Conservation (phyloP, 2,797 vertebrate species). For the Peromyscus nudipes region DNA sequence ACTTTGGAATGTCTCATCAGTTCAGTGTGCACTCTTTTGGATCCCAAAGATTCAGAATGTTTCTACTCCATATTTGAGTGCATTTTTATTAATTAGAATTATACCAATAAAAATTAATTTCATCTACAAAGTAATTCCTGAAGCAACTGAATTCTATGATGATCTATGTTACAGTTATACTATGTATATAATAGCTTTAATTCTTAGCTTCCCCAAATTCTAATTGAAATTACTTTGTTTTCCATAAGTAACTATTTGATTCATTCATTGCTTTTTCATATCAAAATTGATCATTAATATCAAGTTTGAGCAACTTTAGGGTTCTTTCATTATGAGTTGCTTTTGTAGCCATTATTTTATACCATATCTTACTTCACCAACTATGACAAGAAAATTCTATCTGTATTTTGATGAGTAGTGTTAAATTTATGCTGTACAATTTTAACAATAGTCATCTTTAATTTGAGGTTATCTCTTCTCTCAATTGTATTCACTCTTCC, state of each 20-base stretch:
- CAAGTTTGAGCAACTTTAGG: constrained; percentile 11
- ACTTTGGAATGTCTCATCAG: neutral
- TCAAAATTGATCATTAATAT: neutral
- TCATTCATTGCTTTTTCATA: constrained; percentile 9
- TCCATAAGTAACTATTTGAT: constrained; percentile 35
- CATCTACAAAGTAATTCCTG: constrained; percentile 44
- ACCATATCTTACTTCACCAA: constrained; percentile 30
- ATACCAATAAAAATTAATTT: constrained; percentile 50
- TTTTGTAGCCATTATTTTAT: constrained; percentile 47
- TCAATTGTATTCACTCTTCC: neutral
- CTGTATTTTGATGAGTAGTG: constrained; percentile 30
- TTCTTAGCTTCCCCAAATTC: constrained; percentile 45
- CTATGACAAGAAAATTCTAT: constrained; percentile 8
- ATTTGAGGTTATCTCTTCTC: constrained; percentile 21
- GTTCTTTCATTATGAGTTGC: constrained; percentile 4
- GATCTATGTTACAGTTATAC: neutral
- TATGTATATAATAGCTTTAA: neutral
- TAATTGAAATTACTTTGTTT: constrained; percentile 42
- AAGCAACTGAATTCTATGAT: constrained; percentile 49
- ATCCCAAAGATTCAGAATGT: constrained; percentile 27
- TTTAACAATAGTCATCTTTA: constrained; percentile 42
- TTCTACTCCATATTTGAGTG: constrained; percentile 11
- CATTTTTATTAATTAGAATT: constrained; percentile 38
- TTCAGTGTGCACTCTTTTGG: neutral
- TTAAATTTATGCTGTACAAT: constrained; percentile 39